Evolutionary conservation across 2,797 vertebrate genomes (phyloP).

Genomic region (Apodemus agrarius): DNA sequence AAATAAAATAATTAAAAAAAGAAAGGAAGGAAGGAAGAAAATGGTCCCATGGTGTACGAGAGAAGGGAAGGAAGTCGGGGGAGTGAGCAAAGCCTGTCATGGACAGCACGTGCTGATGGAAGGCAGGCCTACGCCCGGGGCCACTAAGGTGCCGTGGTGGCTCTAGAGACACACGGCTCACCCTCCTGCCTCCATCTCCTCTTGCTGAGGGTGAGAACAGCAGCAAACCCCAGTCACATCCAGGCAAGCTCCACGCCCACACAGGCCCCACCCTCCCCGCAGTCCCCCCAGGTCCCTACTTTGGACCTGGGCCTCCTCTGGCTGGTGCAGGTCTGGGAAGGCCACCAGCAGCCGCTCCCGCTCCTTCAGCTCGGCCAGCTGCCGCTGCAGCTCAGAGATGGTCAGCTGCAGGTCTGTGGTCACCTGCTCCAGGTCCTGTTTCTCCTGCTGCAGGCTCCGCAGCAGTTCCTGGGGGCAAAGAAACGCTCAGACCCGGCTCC

Average conservation of each 20-base stretch:
- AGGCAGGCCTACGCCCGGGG: not conserved
- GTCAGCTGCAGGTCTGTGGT: constrained; percentile 83
- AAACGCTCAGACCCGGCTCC: not conserved
- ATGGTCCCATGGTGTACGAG: not conserved
- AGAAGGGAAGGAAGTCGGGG: not conserved
- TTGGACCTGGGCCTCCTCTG: constrained; percentile 86
- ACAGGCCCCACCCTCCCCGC: fast-evolving
- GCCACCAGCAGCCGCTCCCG: constrained; percentile 93
- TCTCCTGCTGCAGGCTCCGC: constrained; percentile 87
- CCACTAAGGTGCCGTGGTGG: not conserved
- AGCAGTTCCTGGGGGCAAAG: constrained; percentile 86
- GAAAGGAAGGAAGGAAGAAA: too few relatives aligned
- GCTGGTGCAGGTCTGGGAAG: constrained; percentile 92
- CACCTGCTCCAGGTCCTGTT: constrained; percentile 86
- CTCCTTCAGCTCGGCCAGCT: constrained; percentile 85
- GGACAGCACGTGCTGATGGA: not conserved
- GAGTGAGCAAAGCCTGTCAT: not conserved
- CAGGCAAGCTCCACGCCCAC: not conserved
- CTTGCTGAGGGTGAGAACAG: not conserved
- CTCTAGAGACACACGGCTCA: not conserved
- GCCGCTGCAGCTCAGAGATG: constrained; percentile 84
- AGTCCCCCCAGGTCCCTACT: constrained; percentile 86
- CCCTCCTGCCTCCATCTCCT: not conserved
- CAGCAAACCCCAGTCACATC: not conserved
- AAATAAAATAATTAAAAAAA: too few relatives aligned